Evolutionary conservation across 2,888 invertebrate species (phyloP), one percentile per base, ranked within the genome.

Genomic region (Epinotia brunnichana): DNA sequence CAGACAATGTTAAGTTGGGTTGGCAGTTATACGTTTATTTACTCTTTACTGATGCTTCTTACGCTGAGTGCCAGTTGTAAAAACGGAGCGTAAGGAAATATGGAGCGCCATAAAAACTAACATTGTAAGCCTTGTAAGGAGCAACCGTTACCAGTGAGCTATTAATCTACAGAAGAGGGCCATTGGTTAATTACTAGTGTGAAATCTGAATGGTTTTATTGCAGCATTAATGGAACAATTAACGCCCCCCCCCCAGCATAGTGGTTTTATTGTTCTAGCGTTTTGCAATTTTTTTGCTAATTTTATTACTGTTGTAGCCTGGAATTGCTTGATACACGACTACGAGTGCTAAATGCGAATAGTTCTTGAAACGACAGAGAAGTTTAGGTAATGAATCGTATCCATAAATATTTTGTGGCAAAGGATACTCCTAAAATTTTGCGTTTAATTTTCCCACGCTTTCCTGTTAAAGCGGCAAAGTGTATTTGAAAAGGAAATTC

Each of bases 191-290:
- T 77, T 80, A 75, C 76, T 78, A 81, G 79, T 81, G 81, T 80
- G 76, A 83, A 85, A 85, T 83, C 81, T 79, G 78, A 80, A 80
- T 80, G 80, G 79, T 82, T 85, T 81, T 83, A 83, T 82, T 78
- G 80, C 76, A 72, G 77, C 73, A 80, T 82, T 82, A 83, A 83
- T 84, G 80, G 80, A 80, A 79, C 82, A 82, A 83, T 87, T 84
- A 86, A 81, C 82, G 80, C 81, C 73, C 75, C 75, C 73, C 75
- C 75, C 75, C 72, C 77, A 77, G 77, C 76, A 78, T 72, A 70
- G 73, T 69, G 74, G 77, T 77, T 78, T 35, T 1, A 81, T 81
- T 80, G 79, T 80, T 82, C 76, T 81, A 77, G 78, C 73, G 74
- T 69, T 70, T 74, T 35, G 73, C 17, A 19, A 53, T 59, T 59